Base-by-base conservation (phyloP, 2,888 invertebrate species). In the Lissocephala sabroskyi region DNA sequence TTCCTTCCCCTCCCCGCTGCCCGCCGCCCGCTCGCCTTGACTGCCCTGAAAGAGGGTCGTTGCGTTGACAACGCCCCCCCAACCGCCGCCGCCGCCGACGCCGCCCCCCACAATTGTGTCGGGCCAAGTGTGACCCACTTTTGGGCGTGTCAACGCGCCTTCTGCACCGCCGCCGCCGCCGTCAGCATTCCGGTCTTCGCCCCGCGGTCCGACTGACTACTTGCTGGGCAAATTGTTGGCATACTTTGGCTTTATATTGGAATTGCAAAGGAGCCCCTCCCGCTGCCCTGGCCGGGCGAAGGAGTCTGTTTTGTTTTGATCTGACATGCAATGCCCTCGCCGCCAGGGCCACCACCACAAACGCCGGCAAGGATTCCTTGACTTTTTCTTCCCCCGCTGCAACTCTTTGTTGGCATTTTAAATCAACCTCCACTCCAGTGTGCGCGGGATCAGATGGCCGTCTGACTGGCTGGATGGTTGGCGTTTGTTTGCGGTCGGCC, bases 41-140 rank as follows among this genome's bases (percentile, higher is more conserved):
- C 16, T 35, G 9, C 14, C 26, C 23, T 11, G 10, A 63, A 74
- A 74, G 67, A 58, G 71, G 70, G 78, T 71, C 76, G 71, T 78
- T 61, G 63, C 78, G 67, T 71, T 71, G 71, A 71, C 78, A 78
- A 71, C 71, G 56, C 28, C 28, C 19, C 18, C n/a, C n/a, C 78
- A 78, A 71, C 71, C 58, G 40, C 28, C 19, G 30, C n/a, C n/a
- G n/a, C n/a, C n/a, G n/a, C n/a, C n/a, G n/a, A n/a, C n/a, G n/a
- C n/a, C n/a, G 78, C 71, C 58, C 28, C 28, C 19, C 18, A 37
- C 29, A 37, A 16, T 37, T 37, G 30, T 36, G 26, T 35, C 36
- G 23, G 28, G 19, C 11, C 23, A 19, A 50, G 73, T 65, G 52
- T 68, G 68, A 68, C 68, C 68, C 68, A 68, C 68, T 68, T 68